Conservation (phyloP, 2,113 vertebrate genomes). For the Budorcas taxicolor region DNA sequence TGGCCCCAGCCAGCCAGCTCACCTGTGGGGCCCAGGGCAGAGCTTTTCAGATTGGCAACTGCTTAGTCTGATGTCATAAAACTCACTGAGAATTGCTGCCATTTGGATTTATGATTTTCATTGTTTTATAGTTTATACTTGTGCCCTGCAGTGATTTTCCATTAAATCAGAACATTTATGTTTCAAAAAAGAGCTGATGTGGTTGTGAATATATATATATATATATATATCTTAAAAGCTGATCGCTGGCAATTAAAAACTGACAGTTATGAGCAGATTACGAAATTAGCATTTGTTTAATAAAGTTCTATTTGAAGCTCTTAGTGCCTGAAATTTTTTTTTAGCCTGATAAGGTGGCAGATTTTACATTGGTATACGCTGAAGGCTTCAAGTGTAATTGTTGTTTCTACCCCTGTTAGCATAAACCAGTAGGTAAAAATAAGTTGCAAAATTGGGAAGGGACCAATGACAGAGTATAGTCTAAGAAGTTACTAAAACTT, state of each 20-base stretch:
- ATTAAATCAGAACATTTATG: conserved; percentile 51
- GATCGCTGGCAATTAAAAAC: conserved; percentile 52
- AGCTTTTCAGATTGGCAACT: conserved; percentile 36
- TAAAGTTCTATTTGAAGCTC: conserved; percentile 38
- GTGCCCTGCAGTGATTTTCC: conserved; percentile 68
- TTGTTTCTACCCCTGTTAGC: background rate
- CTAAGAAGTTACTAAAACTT: background rate
- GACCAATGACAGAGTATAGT: background rate
- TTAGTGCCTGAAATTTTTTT: conserved; percentile 18
- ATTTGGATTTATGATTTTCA: conserved; percentile 68
- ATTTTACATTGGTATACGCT: background rate
- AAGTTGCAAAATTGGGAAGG: conserved; percentile 5
- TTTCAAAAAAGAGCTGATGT: conserved; percentile 44
- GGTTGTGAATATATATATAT: background rate
- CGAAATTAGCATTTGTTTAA: conserved; percentile 62
- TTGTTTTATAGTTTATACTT: conserved; percentile 67
- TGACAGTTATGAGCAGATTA: conserved; percentile 51
- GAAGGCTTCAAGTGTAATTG: background rate
- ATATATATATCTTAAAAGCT: conserved; percentile 46
- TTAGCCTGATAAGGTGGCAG: background rate
- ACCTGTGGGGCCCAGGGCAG: conserved; percentile 16
- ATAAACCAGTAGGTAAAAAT: conserved; percentile 9
- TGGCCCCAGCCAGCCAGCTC: background rate
- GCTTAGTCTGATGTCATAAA: conserved; percentile 39
- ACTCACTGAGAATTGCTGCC: conserved; percentile 46